Percentiles rank a stretch among this genome's conserved stretches.
These are phyloP conservation scores for Cyrtodaria siliqua DNA, from an alignment of 2,888 invertebrate species.

Conservation along the genomic window DNA sequence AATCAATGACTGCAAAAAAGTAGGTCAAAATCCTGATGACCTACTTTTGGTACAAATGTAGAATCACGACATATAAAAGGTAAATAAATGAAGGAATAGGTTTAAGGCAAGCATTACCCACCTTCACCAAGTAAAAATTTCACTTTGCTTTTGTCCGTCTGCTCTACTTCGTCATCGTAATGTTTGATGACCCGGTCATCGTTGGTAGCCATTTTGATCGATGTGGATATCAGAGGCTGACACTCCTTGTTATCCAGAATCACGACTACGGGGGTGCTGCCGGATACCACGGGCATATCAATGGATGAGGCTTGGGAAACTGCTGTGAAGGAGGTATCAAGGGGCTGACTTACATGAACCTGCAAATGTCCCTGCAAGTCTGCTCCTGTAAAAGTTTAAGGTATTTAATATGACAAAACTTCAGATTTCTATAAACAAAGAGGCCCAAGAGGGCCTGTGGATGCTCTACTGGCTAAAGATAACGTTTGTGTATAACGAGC, in stretches of 20 bases:
- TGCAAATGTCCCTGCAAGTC: background rate
- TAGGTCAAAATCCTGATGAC: too few species aligned
- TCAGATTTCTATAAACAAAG: too few species aligned
- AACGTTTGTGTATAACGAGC: too few species aligned
- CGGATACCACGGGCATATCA: constrained; percentile 10
- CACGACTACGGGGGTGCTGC: constrained; percentile 31
- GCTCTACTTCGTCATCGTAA: background rate
- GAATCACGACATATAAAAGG: too few species aligned
- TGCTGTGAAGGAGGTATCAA: background rate
- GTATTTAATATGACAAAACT: too few species aligned
- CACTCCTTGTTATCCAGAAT: constrained; percentile 24
- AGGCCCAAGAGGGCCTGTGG: too few species aligned
- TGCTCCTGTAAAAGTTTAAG: background rate
- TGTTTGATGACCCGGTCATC: constrained; percentile 3
- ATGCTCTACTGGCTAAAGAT: too few species aligned
- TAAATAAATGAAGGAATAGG: too few species aligned
- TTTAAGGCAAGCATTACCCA: too few species aligned
- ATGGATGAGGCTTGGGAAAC: constrained; percentile 7
- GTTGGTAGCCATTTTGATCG: constrained; percentile 10
- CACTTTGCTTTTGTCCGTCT: constrained; percentile 20
- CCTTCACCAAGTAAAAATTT: constrained; percentile 39
- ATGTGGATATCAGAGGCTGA: constrained; percentile 40
- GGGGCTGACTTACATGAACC: too few species aligned
- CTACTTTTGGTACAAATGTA: too few species aligned
- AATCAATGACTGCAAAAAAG: too few species aligned